phyloP scores from a whole-genome alignment of 2,113 vertebrate species.

The Sceloporus tristichus region DNA sequence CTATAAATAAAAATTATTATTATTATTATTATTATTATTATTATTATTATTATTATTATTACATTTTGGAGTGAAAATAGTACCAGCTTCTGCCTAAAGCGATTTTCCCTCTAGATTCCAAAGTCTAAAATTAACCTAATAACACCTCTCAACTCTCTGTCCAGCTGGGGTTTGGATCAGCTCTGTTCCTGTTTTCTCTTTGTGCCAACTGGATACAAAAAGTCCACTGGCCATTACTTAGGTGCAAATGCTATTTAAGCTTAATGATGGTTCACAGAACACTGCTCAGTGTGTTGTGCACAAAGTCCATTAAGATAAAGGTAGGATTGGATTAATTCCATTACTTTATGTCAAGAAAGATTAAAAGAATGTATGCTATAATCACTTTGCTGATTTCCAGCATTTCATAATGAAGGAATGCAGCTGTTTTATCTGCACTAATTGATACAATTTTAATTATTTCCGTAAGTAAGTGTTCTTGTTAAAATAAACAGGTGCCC shows the following conservation, averaged over 20 bases:
- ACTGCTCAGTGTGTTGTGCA: background rate
- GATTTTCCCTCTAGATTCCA: background rate
- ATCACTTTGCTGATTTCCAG: constrained; percentile 22
- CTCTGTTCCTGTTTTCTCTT: background rate
- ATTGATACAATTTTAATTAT: background rate
- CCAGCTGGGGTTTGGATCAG: constrained; percentile 3
- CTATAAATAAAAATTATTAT: too few species aligned
- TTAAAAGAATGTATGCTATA: constrained; percentile 49
- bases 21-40: too few species aligned
- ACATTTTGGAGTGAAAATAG: background rate
- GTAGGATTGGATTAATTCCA: constrained; percentile 35
- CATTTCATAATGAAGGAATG: constrained; percentile 6
- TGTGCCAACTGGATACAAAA: constrained; percentile 36
- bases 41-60: too few species aligned
- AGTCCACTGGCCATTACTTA: background rate
- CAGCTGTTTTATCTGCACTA: constrained; percentile 30
- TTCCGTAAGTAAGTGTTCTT: constrained; percentile 6
- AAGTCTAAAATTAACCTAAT: background rate
- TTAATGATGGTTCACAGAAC: background rate
- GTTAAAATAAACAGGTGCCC: constrained; percentile 12
- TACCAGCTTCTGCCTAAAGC: background rate
- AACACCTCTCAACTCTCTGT: background rate
- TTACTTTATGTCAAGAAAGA: constrained; percentile 41
- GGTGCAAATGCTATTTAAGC: background rate
- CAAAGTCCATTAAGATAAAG: constrained; percentile 57